These are phyloP conservation scores for Aethes cnicana DNA, from an alignment of 2,888 invertebrate genomes.

Conservation along the genomic window DNA sequence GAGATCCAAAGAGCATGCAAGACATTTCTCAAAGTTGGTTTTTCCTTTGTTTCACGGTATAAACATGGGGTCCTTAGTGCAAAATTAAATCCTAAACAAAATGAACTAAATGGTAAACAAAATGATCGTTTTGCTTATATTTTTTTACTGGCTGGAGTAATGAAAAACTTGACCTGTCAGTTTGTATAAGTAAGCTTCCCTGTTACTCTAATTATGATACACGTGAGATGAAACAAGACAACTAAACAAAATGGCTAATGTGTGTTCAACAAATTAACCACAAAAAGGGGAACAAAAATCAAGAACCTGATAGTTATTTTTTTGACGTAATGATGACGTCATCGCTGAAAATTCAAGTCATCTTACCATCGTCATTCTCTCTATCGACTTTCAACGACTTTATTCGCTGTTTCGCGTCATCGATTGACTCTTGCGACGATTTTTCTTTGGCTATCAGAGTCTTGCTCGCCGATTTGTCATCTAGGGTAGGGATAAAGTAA, in stretches of 20 bases:
- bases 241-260: conserved; percentile 32
- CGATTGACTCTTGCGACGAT: conserved; percentile 67
- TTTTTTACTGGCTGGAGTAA: no score
- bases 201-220: no score
- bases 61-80: no score
- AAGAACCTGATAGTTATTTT: neutral
- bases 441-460: conserved; percentile 57
- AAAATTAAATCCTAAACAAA: no score
- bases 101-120: no score
- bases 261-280: conserved; percentile 25
- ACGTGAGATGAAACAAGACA: conserved; percentile 4
- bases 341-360: conserved; percentile 36
- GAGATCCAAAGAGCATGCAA: conserved; percentile 52
- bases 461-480: conserved; percentile 61
- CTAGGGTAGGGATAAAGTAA: conserved; percentile 37
- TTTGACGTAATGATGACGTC: conserved; percentile 18
- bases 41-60: neutral
- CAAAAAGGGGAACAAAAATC: conserved; percentile 24
- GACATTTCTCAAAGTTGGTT: conserved; percentile 75
- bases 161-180: no score
- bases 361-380: conserved; percentile 76
- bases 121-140: no score
- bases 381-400: conserved; percentile 75
- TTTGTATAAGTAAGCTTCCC: neutral
- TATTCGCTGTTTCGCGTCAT: conserved; percentile 72